Base-by-base conservation (phyloP, 2,888 invertebrate species). In the Villa cingulata region DNA sequence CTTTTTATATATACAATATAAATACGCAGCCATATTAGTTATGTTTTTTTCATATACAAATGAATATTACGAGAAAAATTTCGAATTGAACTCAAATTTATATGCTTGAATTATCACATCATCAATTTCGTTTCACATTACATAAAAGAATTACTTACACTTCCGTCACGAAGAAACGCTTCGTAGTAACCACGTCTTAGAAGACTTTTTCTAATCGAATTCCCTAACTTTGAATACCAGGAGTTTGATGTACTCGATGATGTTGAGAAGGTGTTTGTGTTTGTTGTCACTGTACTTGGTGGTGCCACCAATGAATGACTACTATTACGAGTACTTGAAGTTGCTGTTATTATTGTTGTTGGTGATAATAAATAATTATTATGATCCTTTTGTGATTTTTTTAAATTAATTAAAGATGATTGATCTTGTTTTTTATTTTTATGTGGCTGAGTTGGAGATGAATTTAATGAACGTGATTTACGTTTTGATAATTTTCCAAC, bases 381-480 rank as follows among this genome's bases (percentile, higher is more conserved):
- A 32, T 12, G 3, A 32, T 32, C 29, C 12, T 32, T 32, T 32
- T 9, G 12, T 12, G 9, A 12, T 32, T 32, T 32, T 12, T 14
- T 9, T 12, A 32, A 4, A 12, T 9, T 12, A 4, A 14, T 3
- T 32, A 12, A 32, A 12, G 12, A 32, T 27, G 10, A 27, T 3
- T 32, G 3, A 32, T 32, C 29, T 12, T 32, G 29, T 32, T 32
- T 32, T 12, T 2, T 51, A n/a, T n/a, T n/a, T 17, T 43, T 48
- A 17, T 51, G 49, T 6, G 43, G 34, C 4, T 51, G 43, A 15
- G 48, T 58, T 20, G 68, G 67, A n/a, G 68, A 68, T 46, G 64
- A 64, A 53, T 64, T 68, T 17, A 66, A 57, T 19, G 68, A 67
- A 39, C 67, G 64, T 45, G 62, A 59, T 51, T 63, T 64, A 15